phyloP scores from a whole-genome alignment of 2,888 invertebrate species.

The Drosophila picticornis region DNA sequence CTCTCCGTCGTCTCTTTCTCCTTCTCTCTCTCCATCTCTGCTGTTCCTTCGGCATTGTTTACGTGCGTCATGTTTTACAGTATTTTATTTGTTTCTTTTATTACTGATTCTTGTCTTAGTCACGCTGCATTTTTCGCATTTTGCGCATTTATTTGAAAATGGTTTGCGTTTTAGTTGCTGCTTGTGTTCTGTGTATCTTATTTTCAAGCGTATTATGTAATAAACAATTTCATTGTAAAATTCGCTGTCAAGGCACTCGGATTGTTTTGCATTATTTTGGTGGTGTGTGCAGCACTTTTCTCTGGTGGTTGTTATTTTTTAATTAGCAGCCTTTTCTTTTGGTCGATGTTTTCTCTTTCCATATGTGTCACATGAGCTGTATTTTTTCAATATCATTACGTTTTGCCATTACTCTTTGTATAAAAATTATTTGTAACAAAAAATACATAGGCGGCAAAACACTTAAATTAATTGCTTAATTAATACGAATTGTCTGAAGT shows the following conservation, averaged over 20 bases:
- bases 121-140: constrained; percentile 40
- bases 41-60: constrained; percentile 60
- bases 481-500: constrained; percentile 66
- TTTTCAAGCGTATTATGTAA: constrained; percentile 49
- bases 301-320: constrained; percentile 24
- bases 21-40: constrained; percentile 27
- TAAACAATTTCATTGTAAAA: constrained; percentile 49
- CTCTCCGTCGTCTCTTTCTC: constrained; percentile 3
- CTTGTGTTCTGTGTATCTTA: background rate
- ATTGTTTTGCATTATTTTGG: constrained; percentile 22
- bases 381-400: constrained; percentile 5
- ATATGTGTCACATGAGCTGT: constrained; percentile 50
- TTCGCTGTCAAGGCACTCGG: constrained; percentile 61
- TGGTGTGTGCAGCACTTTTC: constrained; percentile 19
- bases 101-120: constrained; percentile 35
- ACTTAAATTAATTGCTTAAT: constrained; percentile 67
- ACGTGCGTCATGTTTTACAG: constrained; percentile 67
- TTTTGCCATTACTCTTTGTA: constrained; percentile 10
- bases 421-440: constrained; percentile 35
- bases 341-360: constrained; percentile 12
- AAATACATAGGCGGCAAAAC: constrained; percentile 40
- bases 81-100: constrained; percentile 29
- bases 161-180: constrained; percentile 11
- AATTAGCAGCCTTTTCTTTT: constrained; percentile 12
- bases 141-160: constrained; percentile 22